Percentiles rank a stretch among this genome's conserved stretches.
phyloP scores from a whole-genome alignment of 2,888 invertebrate genomes.

The Drosophila pseudotalamancana region DNA sequence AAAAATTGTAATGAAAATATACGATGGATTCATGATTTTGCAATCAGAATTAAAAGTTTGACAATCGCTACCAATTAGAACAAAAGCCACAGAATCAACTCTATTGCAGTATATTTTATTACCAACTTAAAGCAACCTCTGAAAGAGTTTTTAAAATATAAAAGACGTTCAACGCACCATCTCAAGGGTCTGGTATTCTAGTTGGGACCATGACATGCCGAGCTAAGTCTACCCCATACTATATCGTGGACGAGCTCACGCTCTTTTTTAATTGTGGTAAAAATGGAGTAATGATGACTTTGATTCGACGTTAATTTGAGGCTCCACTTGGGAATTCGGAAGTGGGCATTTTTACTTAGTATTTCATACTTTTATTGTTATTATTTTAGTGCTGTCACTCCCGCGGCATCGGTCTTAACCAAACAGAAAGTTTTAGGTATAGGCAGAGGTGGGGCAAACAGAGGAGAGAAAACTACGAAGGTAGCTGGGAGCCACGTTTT shows the following conservation, averaged over 20 bases:
- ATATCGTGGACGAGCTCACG: slow-evolving; percentile 13
- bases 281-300: slow-evolving; percentile 62
- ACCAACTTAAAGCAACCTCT: not conserved
- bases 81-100: no score
- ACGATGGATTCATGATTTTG: no score
- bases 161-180: slow-evolving; percentile 25
- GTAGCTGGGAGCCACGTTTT: slow-evolving; percentile 42
- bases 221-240: slow-evolving; percentile 1
- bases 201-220: not conserved
- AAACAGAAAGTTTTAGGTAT: slow-evolving; percentile 68
- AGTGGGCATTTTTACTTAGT: slow-evolving; percentile 70
- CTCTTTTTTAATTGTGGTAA: slow-evolving; percentile 64
- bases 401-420: slow-evolving; percentile 41
- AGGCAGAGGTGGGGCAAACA: slow-evolving; percentile 1
- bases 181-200: not conserved
- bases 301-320: not conserved
- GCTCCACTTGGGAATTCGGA: slow-evolving; percentile 44
- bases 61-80: no score
- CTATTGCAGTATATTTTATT: not conserved
- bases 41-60: no score
- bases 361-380: slow-evolving; percentile 71
- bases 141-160: slow-evolving; percentile 1
- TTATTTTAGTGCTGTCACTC: slow-evolving; percentile 58
- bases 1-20: no score
- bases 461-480: not conserved